Evolutionary conservation across 2,113 vertebrate genomes (phyloP).

Genomic region (Chaetodon auriga): DNA sequence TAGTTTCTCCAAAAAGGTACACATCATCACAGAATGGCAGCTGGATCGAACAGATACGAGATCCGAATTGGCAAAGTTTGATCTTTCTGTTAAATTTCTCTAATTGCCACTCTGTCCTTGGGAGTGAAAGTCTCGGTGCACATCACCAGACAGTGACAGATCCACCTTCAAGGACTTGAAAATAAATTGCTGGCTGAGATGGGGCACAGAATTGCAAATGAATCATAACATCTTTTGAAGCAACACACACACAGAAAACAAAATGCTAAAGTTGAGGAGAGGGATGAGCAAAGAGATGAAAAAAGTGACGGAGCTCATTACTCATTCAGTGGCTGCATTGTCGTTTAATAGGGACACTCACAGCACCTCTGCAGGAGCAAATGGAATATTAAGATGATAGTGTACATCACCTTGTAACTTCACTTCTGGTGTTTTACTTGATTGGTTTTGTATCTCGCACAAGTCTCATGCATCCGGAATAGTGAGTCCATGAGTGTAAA

Average conservation of each 20-base stretch:
- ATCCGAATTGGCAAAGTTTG: no score
- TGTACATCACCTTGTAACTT: neutral
- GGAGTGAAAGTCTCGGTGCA: slow-evolving; percentile 28
- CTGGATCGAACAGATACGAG: no score
- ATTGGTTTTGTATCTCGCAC: neutral
- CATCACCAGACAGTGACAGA: slow-evolving; percentile 49
- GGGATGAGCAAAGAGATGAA: slow-evolving; percentile 17
- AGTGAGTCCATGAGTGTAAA: neutral
- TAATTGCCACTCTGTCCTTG: slow-evolving; percentile 36
- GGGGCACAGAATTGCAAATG: slow-evolving; percentile 51
- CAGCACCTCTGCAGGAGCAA: slow-evolving; percentile 26
- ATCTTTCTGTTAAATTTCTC: neutral
- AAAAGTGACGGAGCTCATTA: slow-evolving; percentile 29
- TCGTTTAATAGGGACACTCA: slow-evolving; percentile 28
- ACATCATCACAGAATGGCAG: neutral
- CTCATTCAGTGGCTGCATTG: slow-evolving; percentile 24
- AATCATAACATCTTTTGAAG: slow-evolving; percentile 27
- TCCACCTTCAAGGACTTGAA: slow-evolving; percentile 47
- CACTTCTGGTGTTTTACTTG: neutral
- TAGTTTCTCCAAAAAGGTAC: neutral
- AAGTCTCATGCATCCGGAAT: neutral
- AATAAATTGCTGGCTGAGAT: slow-evolving; percentile 48
- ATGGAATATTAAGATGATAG: slow-evolving; percentile 1
- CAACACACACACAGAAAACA: neutral
- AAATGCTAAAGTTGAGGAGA: slow-evolving; percentile 5